Conservation (phyloP, 2,888 invertebrate species). For the Sturmia bella region DNA sequence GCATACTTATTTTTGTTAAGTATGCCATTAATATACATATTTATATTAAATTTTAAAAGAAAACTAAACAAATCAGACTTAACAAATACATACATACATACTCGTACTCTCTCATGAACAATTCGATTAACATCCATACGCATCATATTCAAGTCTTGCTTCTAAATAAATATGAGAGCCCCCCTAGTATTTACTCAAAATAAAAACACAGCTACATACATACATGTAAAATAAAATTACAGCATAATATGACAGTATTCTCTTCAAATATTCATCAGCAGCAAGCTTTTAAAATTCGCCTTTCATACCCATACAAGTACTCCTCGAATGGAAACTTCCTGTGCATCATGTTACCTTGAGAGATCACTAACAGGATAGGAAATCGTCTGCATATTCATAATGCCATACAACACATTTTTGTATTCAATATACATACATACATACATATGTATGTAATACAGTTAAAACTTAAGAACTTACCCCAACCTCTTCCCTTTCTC, state of each 20-base stretch:
- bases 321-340: conserved; percentile 12
- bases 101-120: conserved; percentile 40
- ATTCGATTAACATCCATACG: conserved; percentile 56
- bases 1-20: conserved; percentile 69
- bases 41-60: conserved; percentile 45
- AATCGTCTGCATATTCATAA: not conserved
- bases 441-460: too few relatives aligned
- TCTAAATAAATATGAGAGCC: conserved; percentile 39
- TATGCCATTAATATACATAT: conserved; percentile 61
- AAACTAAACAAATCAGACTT: conserved; percentile 46
- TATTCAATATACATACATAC: conserved; percentile 52
- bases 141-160: conserved; percentile 54
- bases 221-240: conserved; percentile 13
- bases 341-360: conserved; percentile 16
- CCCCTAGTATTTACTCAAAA: conserved; percentile 39
- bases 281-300: conserved; percentile 9
- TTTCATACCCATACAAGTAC: conserved; percentile 18
- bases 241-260: conserved; percentile 49
- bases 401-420: conserved; percentile 14
- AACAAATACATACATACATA: conserved; percentile 51
- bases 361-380: conserved; percentile 12
- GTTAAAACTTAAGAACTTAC: conserved; percentile 45
- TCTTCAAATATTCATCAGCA: conserved; percentile 15
- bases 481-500: conserved; percentile 19
- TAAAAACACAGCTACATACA: conserved; percentile 25